Evolutionary conservation across 2,888 invertebrate species (phyloP), one percentile per base, ranked within the genome.

Genomic region (Harmothoe impar): DNA sequence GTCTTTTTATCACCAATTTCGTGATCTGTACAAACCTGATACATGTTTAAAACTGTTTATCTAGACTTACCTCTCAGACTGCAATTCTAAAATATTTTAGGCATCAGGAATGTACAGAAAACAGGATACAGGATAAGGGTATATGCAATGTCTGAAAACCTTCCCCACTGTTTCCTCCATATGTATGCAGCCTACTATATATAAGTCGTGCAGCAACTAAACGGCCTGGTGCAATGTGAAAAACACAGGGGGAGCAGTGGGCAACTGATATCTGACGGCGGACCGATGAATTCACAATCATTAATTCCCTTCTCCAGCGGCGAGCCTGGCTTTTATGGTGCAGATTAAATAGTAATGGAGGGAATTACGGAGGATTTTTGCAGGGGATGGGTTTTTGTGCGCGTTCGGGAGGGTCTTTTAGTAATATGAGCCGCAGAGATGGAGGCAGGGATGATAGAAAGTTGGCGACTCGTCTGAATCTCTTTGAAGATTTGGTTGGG

Each of bases 281-380:
- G 43, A 20, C 86, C 86, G 33, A 52, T 54, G 86, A 86, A 52
- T 86, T 86, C 31, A 23, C 52, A 52, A 86, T 56, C 86, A 81
- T 81, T 81, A 33, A 81, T 81, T 81, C 81, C 81, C 43, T 35
- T 54, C 86, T 43, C 81, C 33, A 43, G 52, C 54, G 23, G 86
- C 33, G 35, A 10, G 35, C 33, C 84, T 52, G 25, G 25, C 86
- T 52, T 54, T 86, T 54, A 86, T 29, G 86, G 20, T 43, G 54
- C 86, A 29, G 86, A 86, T 86, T 86, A 86, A 86, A 86, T 86
- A 86, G 33, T 86, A 17, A 86, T 86, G 86, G 33, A 20, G 52
- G 86, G 56, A 86, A 81, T 81, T 33, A 81, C 25, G 81, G 81
- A 15, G 81, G 43, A 35, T 81, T 81, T 81, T 81, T 15, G 35